Base-by-base conservation (phyloP, 2,888 invertebrate species). In the Philhelius pedissequus region DNA sequence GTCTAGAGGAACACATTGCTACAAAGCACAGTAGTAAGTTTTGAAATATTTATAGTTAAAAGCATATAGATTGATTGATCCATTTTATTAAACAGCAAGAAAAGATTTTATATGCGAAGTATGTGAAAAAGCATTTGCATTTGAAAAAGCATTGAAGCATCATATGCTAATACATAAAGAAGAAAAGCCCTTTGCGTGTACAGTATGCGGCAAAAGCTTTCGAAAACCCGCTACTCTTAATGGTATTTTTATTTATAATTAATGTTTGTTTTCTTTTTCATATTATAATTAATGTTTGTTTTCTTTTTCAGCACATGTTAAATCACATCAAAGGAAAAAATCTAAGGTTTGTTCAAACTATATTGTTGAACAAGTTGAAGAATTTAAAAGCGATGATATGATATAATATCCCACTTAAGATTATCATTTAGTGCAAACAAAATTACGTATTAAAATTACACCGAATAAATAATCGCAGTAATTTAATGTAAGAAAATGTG, bases 121-220 rank as follows among this genome's bases (percentile, higher is more conserved):
- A 13, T 62, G 62, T 30, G 27, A 43, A 7, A 62, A 62, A 27
- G 62, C 43, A 18, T 62, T 62, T 62, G 62, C 62, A 18, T 62
- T 62, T 62, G 62, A 62, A 3, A 62, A 43, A 18, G 62, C 62
- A 7, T 27, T 62, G 18, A 62, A 62, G n/a, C 43, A 62, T 18
- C 62, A 62, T 30, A 43, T 43, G 40, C 18, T 62, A 0, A 62
- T 2, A 18, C 62, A 62, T 30, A 43, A 27, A 18, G 62, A 62
- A 62, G 22, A 13, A 15, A 62, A 62, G 18, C 64, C 64, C 7
- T 64, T 48, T 48, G 64, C 30, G 30, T 64, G 64, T 22, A 64
- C 64, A 1, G 45, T 64, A 2, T 64, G 64, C 45, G 48, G n/a
- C 48, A 64, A 64, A 27, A 48, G 48, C 6, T 64, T 48, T 9